Conservation (phyloP, 2,888 invertebrate genomes). For the Tanytarsus gracilentus region DNA sequence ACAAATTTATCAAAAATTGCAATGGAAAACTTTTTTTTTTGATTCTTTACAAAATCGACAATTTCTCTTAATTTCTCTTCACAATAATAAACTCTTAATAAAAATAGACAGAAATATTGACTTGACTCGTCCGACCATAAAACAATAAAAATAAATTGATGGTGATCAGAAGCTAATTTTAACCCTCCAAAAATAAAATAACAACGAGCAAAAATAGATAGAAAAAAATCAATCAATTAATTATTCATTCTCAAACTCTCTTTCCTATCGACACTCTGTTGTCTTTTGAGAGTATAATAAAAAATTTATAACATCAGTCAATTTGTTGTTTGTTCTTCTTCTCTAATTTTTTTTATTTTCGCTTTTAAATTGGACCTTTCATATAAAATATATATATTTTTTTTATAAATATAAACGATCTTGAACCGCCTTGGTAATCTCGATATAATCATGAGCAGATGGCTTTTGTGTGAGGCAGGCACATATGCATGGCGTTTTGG, state of each 20-base stretch:
- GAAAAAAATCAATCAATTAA: constrained; percentile 26
- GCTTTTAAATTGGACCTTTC: not conserved
- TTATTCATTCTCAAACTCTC: constrained; percentile 16
- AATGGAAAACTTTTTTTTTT: too few relatives aligned
- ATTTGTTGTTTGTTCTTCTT: constrained; percentile 8
- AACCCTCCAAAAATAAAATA: not conserved
- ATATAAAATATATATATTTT: not conserved
- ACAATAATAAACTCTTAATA: too few relatives aligned
- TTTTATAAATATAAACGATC: too few relatives aligned
- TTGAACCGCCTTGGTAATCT: constrained; percentile 19
- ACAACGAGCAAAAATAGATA: not conserved
- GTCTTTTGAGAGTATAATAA: not conserved
- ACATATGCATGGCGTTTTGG: not conserved
- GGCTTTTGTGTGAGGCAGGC: not conserved
- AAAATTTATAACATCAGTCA: not conserved
- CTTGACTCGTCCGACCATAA: not conserved
- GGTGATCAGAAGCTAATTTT: constrained; percentile 24
- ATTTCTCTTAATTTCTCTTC: too few relatives aligned
- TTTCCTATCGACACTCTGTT: not conserved
- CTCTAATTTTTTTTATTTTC: not conserved
- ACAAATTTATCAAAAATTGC: too few relatives aligned
- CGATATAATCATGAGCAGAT: constrained; percentile 28
- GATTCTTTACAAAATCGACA: too few relatives aligned
- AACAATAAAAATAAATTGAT: not conserved
- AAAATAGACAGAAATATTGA: not conserved